A percentile compares a stretch with the other conserved stretches of the same genome.
These are phyloP conservation scores for Morelia viridis DNA, from an alignment of 2,797 vertebrate species.

Conservation along the genomic window DNA sequence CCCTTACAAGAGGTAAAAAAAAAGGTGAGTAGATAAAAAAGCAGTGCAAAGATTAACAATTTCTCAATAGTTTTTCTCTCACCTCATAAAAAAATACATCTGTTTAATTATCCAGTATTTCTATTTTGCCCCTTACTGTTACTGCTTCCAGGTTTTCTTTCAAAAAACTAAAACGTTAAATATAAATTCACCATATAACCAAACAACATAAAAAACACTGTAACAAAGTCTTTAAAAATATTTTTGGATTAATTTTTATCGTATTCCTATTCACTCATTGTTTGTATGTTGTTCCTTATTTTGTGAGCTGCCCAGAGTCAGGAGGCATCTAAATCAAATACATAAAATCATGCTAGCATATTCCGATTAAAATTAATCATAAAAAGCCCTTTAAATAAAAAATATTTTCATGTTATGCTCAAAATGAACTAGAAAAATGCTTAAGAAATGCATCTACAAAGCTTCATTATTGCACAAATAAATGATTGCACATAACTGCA, in stretches of 20 bases:
- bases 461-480: not conserved
- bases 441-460: not conserved
- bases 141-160: not conserved
- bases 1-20: not conserved
- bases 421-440: not conserved
- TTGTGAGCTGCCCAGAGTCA: not conserved
- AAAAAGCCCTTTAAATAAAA: not conserved
- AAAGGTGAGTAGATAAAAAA: not conserved
- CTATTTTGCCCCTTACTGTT: not conserved
- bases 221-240: not conserved
- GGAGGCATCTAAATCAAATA: not conserved
- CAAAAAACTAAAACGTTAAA: not conserved
- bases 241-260: not conserved
- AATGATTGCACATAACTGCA: not conserved
- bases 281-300: not conserved
- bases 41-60: not conserved
- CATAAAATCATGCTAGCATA: not conserved
- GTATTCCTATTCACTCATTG: not conserved
- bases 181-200: not conserved
- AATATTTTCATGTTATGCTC: not conserved
- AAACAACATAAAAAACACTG: not conserved
- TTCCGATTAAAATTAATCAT: not conserved
- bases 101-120: not conserved
- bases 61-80: not conserved
- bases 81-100: not conserved